Evolutionary conservation across 2,888 invertebrate species (phyloP), one percentile per base, ranked within the genome.

Genomic region (Drosophila kuntzei): DNA sequence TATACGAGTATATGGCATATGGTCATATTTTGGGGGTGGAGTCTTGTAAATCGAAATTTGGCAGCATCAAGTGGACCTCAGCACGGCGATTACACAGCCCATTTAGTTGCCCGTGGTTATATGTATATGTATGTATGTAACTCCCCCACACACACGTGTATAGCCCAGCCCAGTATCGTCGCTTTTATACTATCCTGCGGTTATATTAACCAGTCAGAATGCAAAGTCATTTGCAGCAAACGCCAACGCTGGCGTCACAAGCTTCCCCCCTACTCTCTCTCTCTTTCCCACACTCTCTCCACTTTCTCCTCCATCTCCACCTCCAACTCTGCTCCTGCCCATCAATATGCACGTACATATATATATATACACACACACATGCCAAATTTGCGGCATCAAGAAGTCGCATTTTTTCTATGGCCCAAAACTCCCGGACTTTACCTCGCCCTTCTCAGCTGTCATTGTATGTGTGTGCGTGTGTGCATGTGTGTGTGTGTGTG

Each of bases 141-240:
- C 27, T 7, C 1, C 7, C 7, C 27, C 47, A 49, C 51, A 34
- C 46, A 53, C 27, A 22, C 43, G 22, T 58, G 25, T 16, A 43
- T 49, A 20, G 75, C 49, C 27, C 46, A 50, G 60, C 73, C 68
- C 63, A 44, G 59, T 9, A 36, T 55, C 61, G 76, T 47, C 71
- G 70, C 47, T 79, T 67, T 80, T 79, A 79, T 89, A 74, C 81
- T 89, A 89, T 89, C 86, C 91, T 91, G 91, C 82, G 91, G 91
- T 91, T 90, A 90, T 90, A 91, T 91, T 91, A 91, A 91, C 91
- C 91, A 91, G 91, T 91, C 90, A 91, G 89, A 87, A 86, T 78
- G 81, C 89, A 90, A 91, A 90, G 91, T 90, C 90, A 87, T 74
- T 79, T 76, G 72, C 70, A 82, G 63, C 65, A 64, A 53, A 53